Conservation (phyloP, 2,113 vertebrate species). For the Pedionomus torquatus region DNA sequence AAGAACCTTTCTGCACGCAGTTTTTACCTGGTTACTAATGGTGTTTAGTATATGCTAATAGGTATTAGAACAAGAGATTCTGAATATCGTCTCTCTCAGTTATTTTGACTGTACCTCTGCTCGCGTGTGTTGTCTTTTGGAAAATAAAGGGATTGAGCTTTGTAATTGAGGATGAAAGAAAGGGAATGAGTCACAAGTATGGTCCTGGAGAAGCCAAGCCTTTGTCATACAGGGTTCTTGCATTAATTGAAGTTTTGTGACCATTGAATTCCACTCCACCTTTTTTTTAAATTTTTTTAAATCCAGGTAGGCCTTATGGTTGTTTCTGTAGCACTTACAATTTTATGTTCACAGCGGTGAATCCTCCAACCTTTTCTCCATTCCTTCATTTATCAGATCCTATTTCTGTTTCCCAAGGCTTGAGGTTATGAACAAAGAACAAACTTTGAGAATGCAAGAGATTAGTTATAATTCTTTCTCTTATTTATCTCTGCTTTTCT, state of each 20-base stretch:
- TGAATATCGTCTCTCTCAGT: not conserved
- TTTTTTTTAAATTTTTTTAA: not conserved
- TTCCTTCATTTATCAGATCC: not conserved
- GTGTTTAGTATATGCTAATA: not conserved
- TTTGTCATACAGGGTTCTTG: not conserved
- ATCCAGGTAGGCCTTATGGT: fast-evolving
- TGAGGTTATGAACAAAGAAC: not conserved
- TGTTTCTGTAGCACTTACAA: not conserved
- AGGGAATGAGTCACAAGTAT: not conserved
- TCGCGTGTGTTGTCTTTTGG: not conserved
- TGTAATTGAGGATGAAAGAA: not conserved
- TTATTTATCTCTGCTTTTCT: not conserved
- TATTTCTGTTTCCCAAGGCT: not conserved
- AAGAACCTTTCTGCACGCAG: not conserved
- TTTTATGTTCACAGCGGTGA: not conserved
- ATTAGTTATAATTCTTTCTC: not conserved
- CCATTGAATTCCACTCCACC: not conserved
- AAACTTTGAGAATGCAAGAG: not conserved
- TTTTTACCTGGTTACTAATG: not conserved
- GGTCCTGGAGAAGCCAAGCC: not conserved
- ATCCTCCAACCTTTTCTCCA: not conserved
- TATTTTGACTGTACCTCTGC: not conserved
- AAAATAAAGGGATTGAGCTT: not conserved
- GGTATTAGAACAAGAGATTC: not conserved
- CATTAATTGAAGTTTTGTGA: not conserved